Percentiles rank a stretch among this genome's conserved stretches.
phyloP scores from a whole-genome alignment of 1,140 invertebrate species.

The Euura saliciscinereae region DNA sequence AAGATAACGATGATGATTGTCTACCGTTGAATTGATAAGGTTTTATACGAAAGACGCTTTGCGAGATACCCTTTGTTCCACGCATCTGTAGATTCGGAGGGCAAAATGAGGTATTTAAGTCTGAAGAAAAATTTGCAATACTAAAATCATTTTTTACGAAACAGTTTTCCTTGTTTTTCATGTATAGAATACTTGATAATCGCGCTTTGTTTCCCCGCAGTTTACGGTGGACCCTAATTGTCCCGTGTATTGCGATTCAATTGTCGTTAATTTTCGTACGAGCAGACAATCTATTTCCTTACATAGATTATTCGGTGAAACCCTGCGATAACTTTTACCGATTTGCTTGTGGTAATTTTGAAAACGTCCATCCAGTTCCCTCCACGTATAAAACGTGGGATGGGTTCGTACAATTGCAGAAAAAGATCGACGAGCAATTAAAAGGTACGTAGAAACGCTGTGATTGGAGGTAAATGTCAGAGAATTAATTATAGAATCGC shows the following conservation, averaged over 20 bases:
- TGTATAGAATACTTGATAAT: too few species aligned
- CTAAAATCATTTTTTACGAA: too few species aligned
- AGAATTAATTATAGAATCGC: too few species aligned
- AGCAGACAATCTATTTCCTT: neutral
- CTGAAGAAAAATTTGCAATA: too few species aligned
- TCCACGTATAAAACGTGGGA: neutral
- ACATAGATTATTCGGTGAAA: neutral
- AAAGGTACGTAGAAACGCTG: neutral
- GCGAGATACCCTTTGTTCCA: too few species aligned
- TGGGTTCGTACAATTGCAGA: neutral
- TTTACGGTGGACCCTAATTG: neutral
- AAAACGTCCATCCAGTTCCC: neutral
- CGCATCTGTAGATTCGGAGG: too few species aligned
- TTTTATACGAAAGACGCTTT: too few species aligned
- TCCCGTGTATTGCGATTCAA: neutral
- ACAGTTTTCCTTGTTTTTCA: too few species aligned
- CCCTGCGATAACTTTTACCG: neutral
- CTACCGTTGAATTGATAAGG: too few species aligned
- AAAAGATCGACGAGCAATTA: neutral
- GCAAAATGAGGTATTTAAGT: too few species aligned
- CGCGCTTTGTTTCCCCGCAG: too few species aligned
- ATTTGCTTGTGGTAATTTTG: neutral
- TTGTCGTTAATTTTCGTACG: neutral
- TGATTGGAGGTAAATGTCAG: neutral
- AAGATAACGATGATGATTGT: too few species aligned